These are phyloP conservation scores for Ellobium chinense DNA, from an alignment of 2,888 invertebrate species.

Conservation along the genomic window DNA sequence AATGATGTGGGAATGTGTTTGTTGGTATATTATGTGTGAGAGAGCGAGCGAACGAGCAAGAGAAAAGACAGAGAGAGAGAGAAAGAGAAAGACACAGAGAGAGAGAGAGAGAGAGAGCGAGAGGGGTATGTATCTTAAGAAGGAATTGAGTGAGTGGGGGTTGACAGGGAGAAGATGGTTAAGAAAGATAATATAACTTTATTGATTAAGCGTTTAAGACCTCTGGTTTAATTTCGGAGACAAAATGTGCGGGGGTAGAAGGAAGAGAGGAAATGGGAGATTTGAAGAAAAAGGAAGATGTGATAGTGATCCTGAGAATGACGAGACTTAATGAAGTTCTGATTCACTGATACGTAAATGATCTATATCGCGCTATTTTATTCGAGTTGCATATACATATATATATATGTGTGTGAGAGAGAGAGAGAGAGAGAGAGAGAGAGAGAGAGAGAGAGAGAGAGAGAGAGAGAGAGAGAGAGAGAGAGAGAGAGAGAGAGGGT, in stretches of 20 bases:
- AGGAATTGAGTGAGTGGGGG: no score
- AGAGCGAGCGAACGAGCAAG: background rate
- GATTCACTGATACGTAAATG: no score
- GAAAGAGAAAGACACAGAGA: background rate
- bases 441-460: conserved; percentile 1
- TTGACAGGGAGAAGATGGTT: no score
- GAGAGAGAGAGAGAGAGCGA: conserved; percentile 1
- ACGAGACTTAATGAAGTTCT: background rate
- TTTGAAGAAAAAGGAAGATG: background rate
- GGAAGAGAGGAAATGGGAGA: background rate
- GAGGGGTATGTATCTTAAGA: no score
- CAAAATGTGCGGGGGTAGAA: no score
- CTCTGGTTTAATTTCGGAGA: no score
- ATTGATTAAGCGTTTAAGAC: no score
- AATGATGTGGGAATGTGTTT: no score
- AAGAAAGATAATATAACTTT: no score
- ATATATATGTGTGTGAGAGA: background rate
- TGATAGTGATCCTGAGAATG: background rate
- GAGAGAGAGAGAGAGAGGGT: conserved; percentile 9
- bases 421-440: background rate
- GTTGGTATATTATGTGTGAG: no score
- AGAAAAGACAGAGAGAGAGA: background rate
- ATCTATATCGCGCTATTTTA: no score
- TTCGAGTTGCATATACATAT: background rate
- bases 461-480: conserved; percentile 6